These are phyloP conservation scores for Drosophila testacea DNA, from an alignment of 2,888 invertebrate species.

Conservation along the genomic window DNA sequence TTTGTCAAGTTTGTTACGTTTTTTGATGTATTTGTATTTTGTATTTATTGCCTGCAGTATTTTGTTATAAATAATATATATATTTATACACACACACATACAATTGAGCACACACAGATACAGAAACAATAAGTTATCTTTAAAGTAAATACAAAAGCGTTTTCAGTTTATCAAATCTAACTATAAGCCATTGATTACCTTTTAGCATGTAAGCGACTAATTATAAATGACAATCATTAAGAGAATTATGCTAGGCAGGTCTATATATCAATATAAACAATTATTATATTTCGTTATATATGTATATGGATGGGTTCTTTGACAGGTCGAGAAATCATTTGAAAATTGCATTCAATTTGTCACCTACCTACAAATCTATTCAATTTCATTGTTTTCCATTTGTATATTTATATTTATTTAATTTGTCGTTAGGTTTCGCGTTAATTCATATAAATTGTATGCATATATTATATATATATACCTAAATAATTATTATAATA, in stretches of 20 bases:
- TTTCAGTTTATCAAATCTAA: constrained; percentile 44
- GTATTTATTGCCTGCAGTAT: constrained; percentile 79
- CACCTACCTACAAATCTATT: constrained; percentile 28
- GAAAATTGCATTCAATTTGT: constrained; percentile 29
- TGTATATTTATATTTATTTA: constrained; percentile 23
- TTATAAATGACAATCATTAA: constrained; percentile 20
- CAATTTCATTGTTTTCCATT: constrained; percentile 35
- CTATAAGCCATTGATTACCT: constrained; percentile 43
- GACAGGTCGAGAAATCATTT: constrained; percentile 47
- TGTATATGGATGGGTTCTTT: constrained; percentile 41
- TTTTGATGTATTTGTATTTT: constrained; percentile 67
- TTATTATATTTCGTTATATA: neutral
- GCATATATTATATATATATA: constrained; percentile 62
- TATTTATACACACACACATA: constrained; percentile 25
- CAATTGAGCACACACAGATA: constrained; percentile 36
- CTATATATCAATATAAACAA: constrained; percentile 4
- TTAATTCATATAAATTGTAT: constrained; percentile 63
- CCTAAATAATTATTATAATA: constrained; percentile 47
- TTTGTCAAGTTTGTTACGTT: constrained; percentile 49
- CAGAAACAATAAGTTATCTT: constrained; percentile 52
- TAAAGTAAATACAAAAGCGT: constrained; percentile 39
- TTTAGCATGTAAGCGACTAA: constrained; percentile 49
- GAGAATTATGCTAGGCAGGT: constrained; percentile 37
- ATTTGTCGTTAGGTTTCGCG: constrained; percentile 62
- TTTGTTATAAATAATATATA: constrained; percentile 64